Evolutionary conservation across 1,140 invertebrate genomes (phyloP).

Genomic region (Acromyrmex echinatior): DNA sequence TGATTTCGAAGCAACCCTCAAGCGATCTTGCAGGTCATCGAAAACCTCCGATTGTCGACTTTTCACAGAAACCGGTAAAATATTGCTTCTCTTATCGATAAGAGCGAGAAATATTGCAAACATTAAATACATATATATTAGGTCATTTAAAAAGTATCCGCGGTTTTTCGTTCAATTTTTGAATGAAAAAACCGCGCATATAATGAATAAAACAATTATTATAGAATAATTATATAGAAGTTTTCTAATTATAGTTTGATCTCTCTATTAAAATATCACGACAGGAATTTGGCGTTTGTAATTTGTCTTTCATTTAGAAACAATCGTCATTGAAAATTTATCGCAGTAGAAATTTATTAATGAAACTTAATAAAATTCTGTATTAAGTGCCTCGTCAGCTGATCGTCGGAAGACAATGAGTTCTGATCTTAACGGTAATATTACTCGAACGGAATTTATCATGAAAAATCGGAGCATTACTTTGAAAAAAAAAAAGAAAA

Average conservation of each 20-base stretch:
- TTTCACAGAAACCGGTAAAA: slow-evolving; percentile 72
- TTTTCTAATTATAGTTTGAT: slow-evolving; percentile 1
- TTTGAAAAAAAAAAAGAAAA: background rate
- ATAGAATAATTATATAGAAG: background rate
- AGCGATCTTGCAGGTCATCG: slow-evolving; percentile 84
- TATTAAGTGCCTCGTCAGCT: background rate
- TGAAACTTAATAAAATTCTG: background rate
- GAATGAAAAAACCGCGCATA: too few species aligned
- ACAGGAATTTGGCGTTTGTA: background rate
- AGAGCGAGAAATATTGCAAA: background rate
- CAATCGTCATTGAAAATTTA: background rate
- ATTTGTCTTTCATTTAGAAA: background rate
- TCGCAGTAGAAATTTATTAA: background rate
- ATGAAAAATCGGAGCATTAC: background rate
- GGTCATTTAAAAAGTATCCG: too few species aligned
- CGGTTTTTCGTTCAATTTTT: too few species aligned
- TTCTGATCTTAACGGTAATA: slow-evolving; percentile 9
- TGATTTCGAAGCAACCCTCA: slow-evolving; percentile 92
- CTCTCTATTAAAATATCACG: background rate
- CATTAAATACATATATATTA: background rate
- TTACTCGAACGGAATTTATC: background rate
- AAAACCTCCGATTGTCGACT: slow-evolving; percentile 68
- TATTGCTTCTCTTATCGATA: background rate
- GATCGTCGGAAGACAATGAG: background rate
- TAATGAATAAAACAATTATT: background rate